Percentiles rank a stretch among this genome's conserved stretches.
Evolutionary conservation across 2,888 invertebrate genomes (phyloP).

Genomic region (Aproaerema taeniolella): DNA sequence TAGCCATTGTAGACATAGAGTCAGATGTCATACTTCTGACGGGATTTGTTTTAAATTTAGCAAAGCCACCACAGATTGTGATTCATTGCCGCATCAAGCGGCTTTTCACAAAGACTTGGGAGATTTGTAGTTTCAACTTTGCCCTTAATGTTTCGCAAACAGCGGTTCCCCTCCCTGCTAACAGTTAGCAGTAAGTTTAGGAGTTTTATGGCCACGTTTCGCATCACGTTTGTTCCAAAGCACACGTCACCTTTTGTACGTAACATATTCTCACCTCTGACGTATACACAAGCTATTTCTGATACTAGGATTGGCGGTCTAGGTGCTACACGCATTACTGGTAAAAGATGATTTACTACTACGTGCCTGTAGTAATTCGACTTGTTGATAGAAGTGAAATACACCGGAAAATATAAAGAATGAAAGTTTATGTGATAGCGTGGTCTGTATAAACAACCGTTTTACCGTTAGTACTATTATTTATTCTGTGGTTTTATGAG

Average conservation of each 20-base stretch:
- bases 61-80: no score
- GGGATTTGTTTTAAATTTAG: no score
- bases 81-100: conserved; percentile 9
- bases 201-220: conserved; percentile 40
- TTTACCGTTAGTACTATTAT: no score
- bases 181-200: conserved; percentile 32
- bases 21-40: no score
- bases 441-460: no score
- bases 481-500: no score
- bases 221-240: conserved; percentile 30
- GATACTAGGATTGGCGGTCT: conserved; percentile 43
- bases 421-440: conserved; percentile 6
- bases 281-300: conserved; percentile 51
- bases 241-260: conserved; percentile 28
- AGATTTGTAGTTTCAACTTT: conserved; percentile 20
- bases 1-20: no score
- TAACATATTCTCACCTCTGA: no score
- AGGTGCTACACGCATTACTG: conserved; percentile 45
- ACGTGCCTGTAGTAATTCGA: conserved; percentile 22
- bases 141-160: conserved; percentile 20
- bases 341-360: conserved; percentile 45
- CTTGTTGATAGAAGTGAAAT: conserved; percentile 19
- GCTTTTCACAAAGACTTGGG: conserved; percentile 15
- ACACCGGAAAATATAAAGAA: neutral
- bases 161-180: conserved; percentile 14